A percentile compares a stretch with the other conserved stretches of the same genome.
Conservation (phyloP, 1,140 invertebrate genomes). For the Cephus cinctus region DNA sequence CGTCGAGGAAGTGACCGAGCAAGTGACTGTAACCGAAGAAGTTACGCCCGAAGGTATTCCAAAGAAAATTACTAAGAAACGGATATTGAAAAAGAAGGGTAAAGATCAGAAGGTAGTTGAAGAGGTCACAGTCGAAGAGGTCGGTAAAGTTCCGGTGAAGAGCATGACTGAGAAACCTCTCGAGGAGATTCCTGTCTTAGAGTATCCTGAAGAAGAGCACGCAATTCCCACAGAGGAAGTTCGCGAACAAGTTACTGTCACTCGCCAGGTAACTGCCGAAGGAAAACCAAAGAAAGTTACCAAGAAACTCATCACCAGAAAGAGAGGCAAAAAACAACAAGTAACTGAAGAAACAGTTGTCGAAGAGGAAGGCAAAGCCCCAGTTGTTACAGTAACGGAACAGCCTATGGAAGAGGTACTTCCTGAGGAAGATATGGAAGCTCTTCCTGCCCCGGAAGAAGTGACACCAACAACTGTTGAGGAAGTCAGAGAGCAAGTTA, state of each 20-base stretch:
- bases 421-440: conserved; percentile 16
- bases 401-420: conserved; percentile 21
- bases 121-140: conserved; percentile 55
- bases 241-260: conserved; percentile 6
- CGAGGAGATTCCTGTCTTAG: not conserved
- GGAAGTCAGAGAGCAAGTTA: conserved; percentile 2
- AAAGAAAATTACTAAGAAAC: conserved; percentile 30
- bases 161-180: conserved; percentile 10
- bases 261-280: conserved; percentile 5
- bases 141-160: conserved; percentile 47
- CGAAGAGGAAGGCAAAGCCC: conserved; percentile 32
- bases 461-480: conserved; percentile 3
- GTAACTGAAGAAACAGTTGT: conserved; percentile 33
- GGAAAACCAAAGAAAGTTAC: conserved; percentile 31
- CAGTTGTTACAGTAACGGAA: conserved; percentile 23
- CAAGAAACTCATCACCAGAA: conserved; percentile 22
- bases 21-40: conserved; percentile 45
- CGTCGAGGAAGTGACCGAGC: conserved; percentile 43
- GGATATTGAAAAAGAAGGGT: conserved; percentile 35
- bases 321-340: conserved; percentile 31
- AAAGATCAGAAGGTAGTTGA: conserved; percentile 51
- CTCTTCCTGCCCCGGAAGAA: not conserved
- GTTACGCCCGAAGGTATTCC: conserved; percentile 40
- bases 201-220: not conserved
- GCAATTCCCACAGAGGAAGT: not conserved